Base-by-base conservation (phyloP, 2,797 vertebrate genomes). In the Anableps anableps region DNA sequence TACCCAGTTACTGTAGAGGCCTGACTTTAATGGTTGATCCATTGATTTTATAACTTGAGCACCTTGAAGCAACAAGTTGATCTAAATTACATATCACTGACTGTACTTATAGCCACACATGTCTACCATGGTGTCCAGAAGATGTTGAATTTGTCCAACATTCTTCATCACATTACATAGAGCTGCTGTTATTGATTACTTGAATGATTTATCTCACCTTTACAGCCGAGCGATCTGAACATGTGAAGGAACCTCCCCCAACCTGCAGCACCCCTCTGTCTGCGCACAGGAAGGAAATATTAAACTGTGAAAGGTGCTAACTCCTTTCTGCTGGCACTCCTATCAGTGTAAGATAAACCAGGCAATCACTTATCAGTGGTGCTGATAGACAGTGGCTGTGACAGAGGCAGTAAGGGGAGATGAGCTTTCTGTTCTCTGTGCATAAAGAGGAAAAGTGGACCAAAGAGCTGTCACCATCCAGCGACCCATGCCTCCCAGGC, bases 261-360 rank as follows among this genome's bases (percentile, higher is more conserved):
- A 75, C 81, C 74, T 77, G 74, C 66, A 36, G 50, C 34, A 76
- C 60, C 75, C 77, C 41, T 31, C 51, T 9, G n/a, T 72, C 58
- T 64, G 70, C 26, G 45, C 34, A 74, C 74, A 74, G 80, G 81
- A 77, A 85, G 92, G 92, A 87, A 90, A 93, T 94, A 93, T 92
- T 93, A 93, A 93, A 93, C 93, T 85, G 80, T 91, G 88, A 90
- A 93, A 94, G 93, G 95, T 93, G 94, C 88, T 95, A 95, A 94
- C 89, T 93, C 86, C 86, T 83, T 91, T 92, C 91, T 80, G 77
- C 83, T 85, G 85, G 90, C 80, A 73, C 86, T 87, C 81, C 89
- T 91, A 82, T 87, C 84, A 53, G 88, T 92, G 93, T 95, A 95
- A 95, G 77, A 81, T 91, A 93, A 95, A 84, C 88, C 76, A 88